Evolutionary conservation across 2,113 vertebrate genomes (phyloP), one percentile per base, ranked within the genome.

Genomic region (Labeo rohita): DNA sequence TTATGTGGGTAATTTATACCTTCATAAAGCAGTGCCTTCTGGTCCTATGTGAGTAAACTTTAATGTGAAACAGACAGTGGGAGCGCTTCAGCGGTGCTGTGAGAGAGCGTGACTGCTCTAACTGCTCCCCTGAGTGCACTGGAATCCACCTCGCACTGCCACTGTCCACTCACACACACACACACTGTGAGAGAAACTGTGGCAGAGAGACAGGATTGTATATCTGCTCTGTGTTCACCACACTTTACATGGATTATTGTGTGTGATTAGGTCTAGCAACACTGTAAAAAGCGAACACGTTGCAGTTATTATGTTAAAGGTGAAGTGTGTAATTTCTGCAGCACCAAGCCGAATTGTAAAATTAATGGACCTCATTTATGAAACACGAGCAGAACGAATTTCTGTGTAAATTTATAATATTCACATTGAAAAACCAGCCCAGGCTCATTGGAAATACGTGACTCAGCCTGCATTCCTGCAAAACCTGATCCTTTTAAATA

Each of bases 11-110:
- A 91, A 93, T 95, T 94, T 94, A 93, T 94, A 89, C 90, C 87
- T 87, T 91, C 91, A 92, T 93, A 94, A 94, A 95, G 92, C 89
- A 92, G 87, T 34, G 90, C 93, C 92, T 92, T 91, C 94, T 95
- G 94, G 87, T 90, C 87, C 90, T 73, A 66, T 89, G 90, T 87
- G 91, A 94, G 88, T 89, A 49, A 8, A 87, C 84, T 89, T 89
- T 93, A 89, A 90, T 89, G 87, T 83, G 80, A 92, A 94, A 91
- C 94, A 95, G 94, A 92, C 91, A 93, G 83, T 90, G 89, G 88
- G 89, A 86, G 83, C 85, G 89, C 89, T 87, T 92, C 87, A 90
- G 86, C 87, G 89, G 89, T 88, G 91, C 85, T 88, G 84, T 87
- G 91, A 85, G 87, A 89, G 89, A 90, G 89, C 86, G 82, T 92